These are phyloP conservation scores for Lethrus apterus DNA, from an alignment of 1,140 invertebrate genomes.

Conservation along the genomic window DNA sequence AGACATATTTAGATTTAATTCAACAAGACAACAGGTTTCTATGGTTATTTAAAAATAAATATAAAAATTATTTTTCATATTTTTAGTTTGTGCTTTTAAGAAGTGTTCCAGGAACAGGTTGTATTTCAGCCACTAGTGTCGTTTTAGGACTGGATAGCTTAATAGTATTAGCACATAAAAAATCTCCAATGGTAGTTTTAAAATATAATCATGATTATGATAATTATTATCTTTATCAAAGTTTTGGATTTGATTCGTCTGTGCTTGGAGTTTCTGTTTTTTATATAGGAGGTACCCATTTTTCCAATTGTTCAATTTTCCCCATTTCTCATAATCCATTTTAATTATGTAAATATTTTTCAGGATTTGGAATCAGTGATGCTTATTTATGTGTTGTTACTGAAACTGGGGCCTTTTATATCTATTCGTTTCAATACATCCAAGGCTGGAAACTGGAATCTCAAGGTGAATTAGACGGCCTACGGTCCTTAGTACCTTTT, in stretches of 20 bases:
- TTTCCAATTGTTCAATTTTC: neutral
- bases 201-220: constrained; percentile 30
- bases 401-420: constrained; percentile 25
- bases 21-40: constrained; percentile 27
- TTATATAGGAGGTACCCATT: constrained; percentile 28
- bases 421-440: constrained; percentile 31
- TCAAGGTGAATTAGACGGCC: constrained; percentile 26
- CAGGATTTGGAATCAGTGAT: constrained; percentile 30
- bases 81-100: constrained; percentile 31
- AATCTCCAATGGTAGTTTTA: constrained; percentile 25
- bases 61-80: constrained; percentile 8
- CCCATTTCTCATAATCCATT: too few relatives aligned
- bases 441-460: constrained; percentile 33
- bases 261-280: constrained; percentile 28
- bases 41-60: constrained; percentile 5
- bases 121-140: constrained; percentile 27
- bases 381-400: constrained; percentile 32
- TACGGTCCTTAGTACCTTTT: constrained; percentile 30
- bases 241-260: constrained; percentile 24
- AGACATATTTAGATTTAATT: constrained; percentile 30
- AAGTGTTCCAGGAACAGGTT: constrained; percentile 24
- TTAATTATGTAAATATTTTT: constrained; percentile 14
- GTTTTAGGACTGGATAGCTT: constrained; percentile 28
- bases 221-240: constrained; percentile 35
- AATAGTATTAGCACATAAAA: constrained; percentile 29